Evolutionary conservation across 2,888 invertebrate genomes (phyloP), one percentile per base, ranked within the genome.

Genomic region (Synanthedon formicaeformis): DNA sequence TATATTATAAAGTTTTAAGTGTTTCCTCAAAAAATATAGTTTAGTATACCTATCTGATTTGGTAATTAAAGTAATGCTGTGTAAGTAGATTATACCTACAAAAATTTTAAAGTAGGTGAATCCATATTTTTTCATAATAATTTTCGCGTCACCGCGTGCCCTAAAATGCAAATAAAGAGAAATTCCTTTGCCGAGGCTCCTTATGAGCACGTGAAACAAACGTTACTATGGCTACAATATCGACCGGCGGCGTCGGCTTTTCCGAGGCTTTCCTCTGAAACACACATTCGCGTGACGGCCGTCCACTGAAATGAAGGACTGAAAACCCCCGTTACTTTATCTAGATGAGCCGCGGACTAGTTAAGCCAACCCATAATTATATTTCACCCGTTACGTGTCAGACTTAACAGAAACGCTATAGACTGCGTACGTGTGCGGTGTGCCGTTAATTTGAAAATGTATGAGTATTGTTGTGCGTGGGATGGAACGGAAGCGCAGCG

Each of bases 141-240:
- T 72, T 70, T 75, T 69, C 65, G 64, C 71, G 70, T 73, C 72
- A 67, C 73, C 68, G 65, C 65, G 67, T 84, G 83, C 75, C 85
- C 84, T 83, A 75, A 76, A 80, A 86, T 86, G 81, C 80, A 81
- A 85, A 85, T 82, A 71, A 64, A 75, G 71, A 76, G 78, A 79
- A 78, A 50, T 50, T 49, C 49, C 13, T 45, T 49, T 70, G 23
- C 70, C 64, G 67, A 70, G 72, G 68, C 18, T 77, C 72, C 73
- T 75, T 65, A 59, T 65, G 63, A 70, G 65, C 78, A 81, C 79
- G 74, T 82, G 76, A 85, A 86, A 82, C 85, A 81, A 75, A 75
- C 81, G 83, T 86, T 75, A 58, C 81, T 76, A 86, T 85, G 78
- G 67, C 76, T 71, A 87, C 80, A n/a, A 63, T 86, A 87, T 87